Conservation (phyloP, 2,113 vertebrate species). For the Sylvia atricapilla region DNA sequence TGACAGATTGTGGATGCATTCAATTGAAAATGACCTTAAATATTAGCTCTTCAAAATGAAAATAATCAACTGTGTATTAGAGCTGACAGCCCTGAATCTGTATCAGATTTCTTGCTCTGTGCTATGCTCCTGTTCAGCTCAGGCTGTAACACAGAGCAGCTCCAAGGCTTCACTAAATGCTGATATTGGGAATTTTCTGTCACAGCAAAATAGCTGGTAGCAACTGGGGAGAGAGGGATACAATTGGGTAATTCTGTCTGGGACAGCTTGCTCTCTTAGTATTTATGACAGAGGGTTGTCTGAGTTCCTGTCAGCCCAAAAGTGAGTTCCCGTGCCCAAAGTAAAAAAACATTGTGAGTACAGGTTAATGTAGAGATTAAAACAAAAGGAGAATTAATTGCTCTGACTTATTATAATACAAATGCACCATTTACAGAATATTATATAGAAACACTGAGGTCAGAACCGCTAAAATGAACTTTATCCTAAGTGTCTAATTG, state of each 20-base stretch:
- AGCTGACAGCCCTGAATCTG: constrained; percentile 13
- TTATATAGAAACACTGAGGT: neutral
- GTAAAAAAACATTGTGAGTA: neutral
- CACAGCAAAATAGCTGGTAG: neutral
- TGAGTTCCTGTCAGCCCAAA: neutral
- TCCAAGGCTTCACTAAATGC: neutral
- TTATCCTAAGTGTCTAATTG: constrained; percentile 14
- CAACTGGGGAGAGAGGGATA: neutral
- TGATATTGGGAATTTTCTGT: neutral
- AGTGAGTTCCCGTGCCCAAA: neutral
- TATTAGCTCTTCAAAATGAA: constrained; percentile 44
- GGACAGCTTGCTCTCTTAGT: neutral
- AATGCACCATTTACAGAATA: neutral
- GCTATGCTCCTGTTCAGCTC: neutral
- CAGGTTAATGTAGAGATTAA: neutral
- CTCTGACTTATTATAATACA: neutral
- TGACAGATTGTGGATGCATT: constrained; percentile 28
- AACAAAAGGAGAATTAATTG: neutral
- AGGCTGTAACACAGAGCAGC: neutral
- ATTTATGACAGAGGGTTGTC: neutral
- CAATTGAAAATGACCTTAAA: constrained; percentile 23
- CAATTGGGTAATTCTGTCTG: neutral
- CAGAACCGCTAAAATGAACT: constrained; percentile 11
- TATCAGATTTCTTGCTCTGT: neutral
- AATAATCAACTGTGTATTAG: constrained; percentile 20